A percentile compares a stretch with the other conserved stretches of the same genome.
These are phyloP conservation scores for Andrena trimmerana DNA, from an alignment of 2,888 invertebrate genomes.

Conservation along the genomic window DNA sequence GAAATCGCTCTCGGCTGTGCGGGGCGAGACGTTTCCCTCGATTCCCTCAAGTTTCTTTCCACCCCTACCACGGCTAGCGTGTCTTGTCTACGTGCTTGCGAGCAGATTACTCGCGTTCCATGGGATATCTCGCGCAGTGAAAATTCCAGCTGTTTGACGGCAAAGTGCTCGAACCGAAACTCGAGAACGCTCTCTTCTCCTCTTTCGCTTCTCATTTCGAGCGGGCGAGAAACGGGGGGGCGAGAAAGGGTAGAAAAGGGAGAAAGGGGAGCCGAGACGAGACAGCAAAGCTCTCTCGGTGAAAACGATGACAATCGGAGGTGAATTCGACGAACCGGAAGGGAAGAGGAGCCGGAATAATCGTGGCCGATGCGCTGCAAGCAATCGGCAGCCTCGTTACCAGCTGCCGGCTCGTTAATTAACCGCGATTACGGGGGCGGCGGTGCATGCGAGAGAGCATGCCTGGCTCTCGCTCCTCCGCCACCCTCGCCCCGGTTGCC, in stretches of 20 bases:
- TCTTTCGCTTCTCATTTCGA: conserved; percentile 4
- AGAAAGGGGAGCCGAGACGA: conserved; percentile 29
- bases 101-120: neutral
- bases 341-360: conserved; percentile 75
- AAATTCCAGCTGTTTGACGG: conserved; percentile 22
- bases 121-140: neutral
- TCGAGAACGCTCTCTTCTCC: neutral
- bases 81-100: neutral
- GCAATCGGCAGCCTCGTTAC: conserved; percentile 82
- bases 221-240: neutral
- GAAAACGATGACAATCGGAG: conserved; percentile 72
- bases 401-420: conserved; percentile 79
- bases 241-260: conserved; percentile 1
- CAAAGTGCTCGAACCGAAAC: neutral
- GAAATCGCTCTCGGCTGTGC: neutral
- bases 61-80: neutral
- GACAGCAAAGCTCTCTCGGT: conserved; percentile 18
- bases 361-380: conserved; percentile 76
- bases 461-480: conserved; percentile 39
- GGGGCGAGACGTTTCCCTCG: neutral
- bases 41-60: too few relatives aligned
- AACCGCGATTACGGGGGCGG: conserved; percentile 80
- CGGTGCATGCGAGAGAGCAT: conserved; percentile 77
- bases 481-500: neutral
- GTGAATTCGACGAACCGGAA: conserved; percentile 74